Percentiles rank a stretch among this genome's conserved stretches.
Conservation (phyloP, 1,140 invertebrate species). For the Pseudomyrmex concolor region DNA sequence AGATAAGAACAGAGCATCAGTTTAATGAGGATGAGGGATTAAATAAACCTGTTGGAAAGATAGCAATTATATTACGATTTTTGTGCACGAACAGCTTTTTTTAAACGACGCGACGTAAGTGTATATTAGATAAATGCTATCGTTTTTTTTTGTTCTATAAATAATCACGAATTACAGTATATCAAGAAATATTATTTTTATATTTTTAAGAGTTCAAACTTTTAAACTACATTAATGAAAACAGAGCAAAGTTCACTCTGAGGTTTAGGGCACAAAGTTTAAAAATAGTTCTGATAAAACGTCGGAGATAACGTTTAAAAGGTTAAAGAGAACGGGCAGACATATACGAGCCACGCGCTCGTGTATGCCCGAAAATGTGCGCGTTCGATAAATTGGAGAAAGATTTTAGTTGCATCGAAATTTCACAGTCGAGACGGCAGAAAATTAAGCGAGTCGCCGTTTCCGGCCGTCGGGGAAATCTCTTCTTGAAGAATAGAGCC, state of each 20-base stretch:
- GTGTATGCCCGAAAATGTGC: background rate
- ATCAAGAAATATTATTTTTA: too few relatives aligned
- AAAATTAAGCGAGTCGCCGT: background rate
- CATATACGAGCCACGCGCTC: too few relatives aligned
- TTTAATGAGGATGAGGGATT: slow-evolving; percentile 3
- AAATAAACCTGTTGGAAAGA: slow-evolving; percentile 1
- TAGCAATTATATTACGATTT: background rate
- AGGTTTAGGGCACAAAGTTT: too few relatives aligned
- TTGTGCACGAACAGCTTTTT: background rate
- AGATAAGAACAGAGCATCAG: background rate
- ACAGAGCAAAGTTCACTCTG: too few relatives aligned
- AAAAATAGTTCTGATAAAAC: too few relatives aligned
- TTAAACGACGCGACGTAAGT: too few relatives aligned
- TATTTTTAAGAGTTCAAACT: too few relatives aligned
- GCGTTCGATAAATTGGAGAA: background rate
- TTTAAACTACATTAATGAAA: too few relatives aligned
- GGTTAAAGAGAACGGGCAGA: background rate
- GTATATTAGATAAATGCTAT: too few relatives aligned
- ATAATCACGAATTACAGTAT: too few relatives aligned
- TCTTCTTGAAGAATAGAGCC: background rate
- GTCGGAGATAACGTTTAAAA: background rate
- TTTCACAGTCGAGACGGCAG: slow-evolving; percentile 11
- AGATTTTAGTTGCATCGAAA: background rate
- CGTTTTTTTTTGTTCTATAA: too few relatives aligned
- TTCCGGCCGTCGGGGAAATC: background rate